phyloP scores from a whole-genome alignment of 2,888 invertebrate genomes.

The Drosophila colorata region DNA sequence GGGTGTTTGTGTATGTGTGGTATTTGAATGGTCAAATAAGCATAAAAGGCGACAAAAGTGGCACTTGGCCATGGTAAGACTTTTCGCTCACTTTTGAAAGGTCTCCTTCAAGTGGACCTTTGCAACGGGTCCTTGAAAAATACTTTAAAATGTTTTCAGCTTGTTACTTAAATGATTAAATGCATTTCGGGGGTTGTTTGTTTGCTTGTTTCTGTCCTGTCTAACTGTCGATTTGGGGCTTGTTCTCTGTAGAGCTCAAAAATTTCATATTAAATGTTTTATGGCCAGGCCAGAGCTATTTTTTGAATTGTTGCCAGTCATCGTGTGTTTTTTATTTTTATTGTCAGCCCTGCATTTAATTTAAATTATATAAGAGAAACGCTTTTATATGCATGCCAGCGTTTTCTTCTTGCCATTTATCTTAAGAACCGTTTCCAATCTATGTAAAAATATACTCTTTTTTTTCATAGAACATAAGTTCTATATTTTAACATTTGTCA shows the following conservation, averaged over 20 bases:
- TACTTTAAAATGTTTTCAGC: constrained; percentile 50
- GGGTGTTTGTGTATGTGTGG: constrained; percentile 22
- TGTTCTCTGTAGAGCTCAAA: constrained; percentile 36
- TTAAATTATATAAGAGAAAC: constrained; percentile 77
- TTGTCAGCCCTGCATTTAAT: constrained; percentile 80
- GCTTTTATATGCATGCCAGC: constrained; percentile 61
- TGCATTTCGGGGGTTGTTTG: constrained; percentile 60
- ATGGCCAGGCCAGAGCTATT: constrained; percentile 65
- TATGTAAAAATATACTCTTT: constrained; percentile 34
- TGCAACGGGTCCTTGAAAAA: too few species aligned
- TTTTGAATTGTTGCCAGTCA: constrained; percentile 40
- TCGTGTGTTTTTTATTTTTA: constrained; percentile 75
- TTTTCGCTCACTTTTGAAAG: constrained; percentile 42
- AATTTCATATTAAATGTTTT: constrained; percentile 80
- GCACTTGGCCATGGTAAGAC: constrained; percentile 60
- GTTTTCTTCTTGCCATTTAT: constrained; percentile 59
- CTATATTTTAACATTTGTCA: too few species aligned
- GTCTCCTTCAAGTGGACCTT: constrained; percentile 41
- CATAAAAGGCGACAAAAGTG: constrained; percentile 82
- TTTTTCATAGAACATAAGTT: not conserved
- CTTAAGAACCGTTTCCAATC: constrained; percentile 38
- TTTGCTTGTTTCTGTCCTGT: constrained; percentile 33
- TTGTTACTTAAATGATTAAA: constrained; percentile 78
- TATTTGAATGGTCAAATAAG: constrained; percentile 72
- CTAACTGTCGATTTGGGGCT: constrained; percentile 41